phyloP scores from a whole-genome alignment of 2,113 vertebrate genomes.

The Gnathonemus longibarbis region DNA sequence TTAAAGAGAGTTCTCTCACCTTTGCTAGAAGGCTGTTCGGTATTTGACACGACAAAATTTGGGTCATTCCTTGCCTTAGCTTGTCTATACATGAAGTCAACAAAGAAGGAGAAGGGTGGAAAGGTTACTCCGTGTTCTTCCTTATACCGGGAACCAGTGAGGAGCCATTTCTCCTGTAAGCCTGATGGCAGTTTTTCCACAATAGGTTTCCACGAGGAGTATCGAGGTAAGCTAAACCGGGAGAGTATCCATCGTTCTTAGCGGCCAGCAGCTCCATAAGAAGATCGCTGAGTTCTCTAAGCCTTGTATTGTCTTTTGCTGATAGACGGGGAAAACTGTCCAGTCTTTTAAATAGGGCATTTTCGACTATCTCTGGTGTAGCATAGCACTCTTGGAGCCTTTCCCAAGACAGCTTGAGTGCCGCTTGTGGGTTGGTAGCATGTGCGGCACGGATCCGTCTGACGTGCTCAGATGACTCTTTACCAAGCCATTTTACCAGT shows the following conservation, averaged over 20 bases:
- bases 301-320: slow-evolving; percentile 18
- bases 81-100: background rate
- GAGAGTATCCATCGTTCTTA: slow-evolving; percentile 21
- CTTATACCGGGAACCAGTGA: slow-evolving; percentile 8
- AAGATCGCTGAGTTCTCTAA: slow-evolving; percentile 33
- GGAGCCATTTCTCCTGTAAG: slow-evolving; percentile 23
- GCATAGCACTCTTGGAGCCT: slow-evolving; percentile 31
- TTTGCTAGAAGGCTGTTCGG: background rate
- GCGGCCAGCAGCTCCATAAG: slow-evolving; percentile 26
- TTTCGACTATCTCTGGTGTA: slow-evolving; percentile 26
- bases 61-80: background rate
- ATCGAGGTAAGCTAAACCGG: slow-evolving; percentile 27
- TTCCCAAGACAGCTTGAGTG: background rate
- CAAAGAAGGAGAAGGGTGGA: background rate
- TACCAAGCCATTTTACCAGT: slow-evolving; percentile 35
- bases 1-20: background rate
- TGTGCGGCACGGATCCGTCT: slow-evolving; percentile 25
- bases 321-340: slow-evolving; percentile 17
- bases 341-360: slow-evolving; percentile 26
- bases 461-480: slow-evolving; percentile 29
- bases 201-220: slow-evolving; percentile 20
- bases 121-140: slow-evolving; percentile 2
- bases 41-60: background rate
- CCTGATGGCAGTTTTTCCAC: slow-evolving; percentile 18
- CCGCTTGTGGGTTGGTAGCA: slow-evolving; percentile 15